Base-by-base conservation (phyloP, 2,888 invertebrate genomes). In the Lasioglossum malachurum region DNA sequence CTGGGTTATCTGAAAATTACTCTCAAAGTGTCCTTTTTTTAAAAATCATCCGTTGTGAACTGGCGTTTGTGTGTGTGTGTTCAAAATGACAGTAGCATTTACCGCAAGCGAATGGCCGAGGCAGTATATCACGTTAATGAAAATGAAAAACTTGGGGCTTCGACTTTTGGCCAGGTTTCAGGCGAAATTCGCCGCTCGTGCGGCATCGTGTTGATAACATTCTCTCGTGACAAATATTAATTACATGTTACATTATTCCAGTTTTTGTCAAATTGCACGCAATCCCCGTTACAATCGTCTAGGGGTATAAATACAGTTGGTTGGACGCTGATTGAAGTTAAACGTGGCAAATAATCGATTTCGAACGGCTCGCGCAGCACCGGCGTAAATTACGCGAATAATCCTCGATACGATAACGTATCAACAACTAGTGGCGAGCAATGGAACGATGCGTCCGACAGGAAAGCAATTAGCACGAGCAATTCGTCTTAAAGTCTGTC, bases 281-380 rank as follows among this genome's bases (percentile, higher is more conserved):
- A 72, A 85, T 82, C 82, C 83, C 79, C 74, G 84, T 91, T 90
- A 86, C 90, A 91, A 89, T 84, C 86, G 89, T 89, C 31, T 89
- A 71, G 64, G 75, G 78, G 80, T 88, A 86, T 86, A 87, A 89
- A 86, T 84, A 90, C 89, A 84, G 88, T 83, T 73, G 90, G 86
- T 78, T 83, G 89, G 75, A 57, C 80, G 76, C 81, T 91, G 91
- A 91, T 91, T 87, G 91, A 91, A 90, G 91, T 91, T 90, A 89
- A 90, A 89, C 86, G 91, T 80, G 91, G 91, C 90, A 91, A 89
- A 90, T 87, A 90, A 90, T 90, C 88, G 89, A 90, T 91, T 90
- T 83, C 84, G 81, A 77, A 67, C 72, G 64, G 76, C 82, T 71
- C 38, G 78, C 80, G 82, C 86, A 84, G 76, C 79, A 80, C 71